Conservation (phyloP, 2,797 vertebrate species). For the Xyrichtys novacula region DNA sequence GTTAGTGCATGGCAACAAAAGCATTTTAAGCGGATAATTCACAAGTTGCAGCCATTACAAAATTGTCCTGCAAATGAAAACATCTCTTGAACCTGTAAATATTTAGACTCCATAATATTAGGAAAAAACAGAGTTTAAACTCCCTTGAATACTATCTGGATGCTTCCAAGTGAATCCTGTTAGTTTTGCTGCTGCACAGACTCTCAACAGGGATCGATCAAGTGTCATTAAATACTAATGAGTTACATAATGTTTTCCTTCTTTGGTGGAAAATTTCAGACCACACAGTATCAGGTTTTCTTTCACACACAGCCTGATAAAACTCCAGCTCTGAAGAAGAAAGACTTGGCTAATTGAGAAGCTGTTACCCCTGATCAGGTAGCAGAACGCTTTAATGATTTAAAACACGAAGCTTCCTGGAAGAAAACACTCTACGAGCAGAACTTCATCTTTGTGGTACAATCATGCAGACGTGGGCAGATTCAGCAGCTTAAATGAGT, state of each 20-base stretch:
- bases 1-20: too few species aligned
- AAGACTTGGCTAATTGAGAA: neutral
- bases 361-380: conserved; percentile 19
- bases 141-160: too few species aligned
- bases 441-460: conserved; percentile 13
- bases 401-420: conserved; percentile 32
- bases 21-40: too few species aligned
- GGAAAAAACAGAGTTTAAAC: too few species aligned
- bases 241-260: neutral
- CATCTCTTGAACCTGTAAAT: too few species aligned
- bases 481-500: conserved; percentile 3
- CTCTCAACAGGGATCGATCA: neutral
- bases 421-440: conserved; percentile 34
- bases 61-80: too few species aligned
- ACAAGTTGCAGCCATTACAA: too few species aligned
- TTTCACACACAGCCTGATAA: neutral
- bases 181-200: neutral
- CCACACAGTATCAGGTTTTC: neutral
- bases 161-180: neutral
- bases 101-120: too few species aligned
- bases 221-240: conserved; percentile 6
- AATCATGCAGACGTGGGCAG: conserved; percentile 52
- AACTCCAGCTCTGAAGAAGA: neutral
- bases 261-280: neutral
- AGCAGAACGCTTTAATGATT: conserved; percentile 56